Base-by-base conservation (phyloP, 35 echinoderm and acorn worm species). In the Patiria miniata region DNA sequence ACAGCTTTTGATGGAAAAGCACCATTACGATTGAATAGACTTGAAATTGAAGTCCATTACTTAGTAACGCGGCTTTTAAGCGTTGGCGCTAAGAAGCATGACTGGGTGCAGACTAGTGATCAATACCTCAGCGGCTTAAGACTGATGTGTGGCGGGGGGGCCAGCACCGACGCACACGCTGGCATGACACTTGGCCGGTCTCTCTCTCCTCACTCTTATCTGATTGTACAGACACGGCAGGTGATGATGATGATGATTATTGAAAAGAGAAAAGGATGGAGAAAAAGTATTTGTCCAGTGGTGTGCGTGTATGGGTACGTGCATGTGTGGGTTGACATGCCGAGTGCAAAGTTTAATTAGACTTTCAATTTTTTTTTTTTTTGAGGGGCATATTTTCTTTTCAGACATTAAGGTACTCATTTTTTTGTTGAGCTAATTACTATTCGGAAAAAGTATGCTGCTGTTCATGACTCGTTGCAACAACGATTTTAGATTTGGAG, bases 31-130 rank as follows among this genome's bases (percentile, higher is more conserved):
- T 73, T 73, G 65, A 73, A 73, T 73, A 73, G 65, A 15, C 65
- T 73, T 73, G 65, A 73, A 28, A 73, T 73, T 73, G 65, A 73
- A 73, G 65, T 34, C 65, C 65, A 73, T 73, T 73, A 73, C 65
- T 73, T 73, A 36, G 65, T 73, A 73, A 7, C 65, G 29, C 26
- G 65, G 65, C 65, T 73, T 36, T 73, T 73, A 73, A 73, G 65
- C 29, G 65, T 23, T 32, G 26, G 61, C 8, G 6, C 3, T 36
- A 73, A 73, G 65, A 73, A 73, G 65, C 65, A 30, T 73, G 65
- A 34, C 60, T 32, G 14, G 19, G n/a, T 0, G 60, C 65, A 73
- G 34, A 7, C 65, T 10, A 5, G 12, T 73, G 26, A 73, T 73
- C 65, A 73, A 73, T 73, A 73, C 65, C 23, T 26, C 23, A 30